Evolutionary conservation across 2,797 vertebrate species (phyloP).

Genomic region (Epinephelus malabaricus): DNA sequence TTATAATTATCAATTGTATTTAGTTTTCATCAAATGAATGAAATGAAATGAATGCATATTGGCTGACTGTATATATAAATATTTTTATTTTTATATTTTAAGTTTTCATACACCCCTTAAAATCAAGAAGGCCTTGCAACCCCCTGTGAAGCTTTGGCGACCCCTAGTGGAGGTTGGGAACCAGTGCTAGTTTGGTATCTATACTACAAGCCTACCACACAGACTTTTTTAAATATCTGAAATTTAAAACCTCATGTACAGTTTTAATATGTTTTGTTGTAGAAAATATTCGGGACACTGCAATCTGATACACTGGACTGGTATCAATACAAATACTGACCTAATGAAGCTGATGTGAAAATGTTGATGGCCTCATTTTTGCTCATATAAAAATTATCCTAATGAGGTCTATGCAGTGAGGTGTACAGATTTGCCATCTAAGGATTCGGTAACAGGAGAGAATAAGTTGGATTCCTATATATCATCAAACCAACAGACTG

Average conservation of each 20-base stretch:
- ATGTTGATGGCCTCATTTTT: not conserved
- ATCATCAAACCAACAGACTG: not conserved
- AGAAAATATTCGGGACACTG: not conserved
- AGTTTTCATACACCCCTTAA: too few relatives aligned
- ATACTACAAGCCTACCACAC: not conserved
- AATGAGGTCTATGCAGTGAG: not conserved
- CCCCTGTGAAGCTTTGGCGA: not conserved
- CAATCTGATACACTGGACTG: not conserved
- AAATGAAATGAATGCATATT: too few relatives aligned
- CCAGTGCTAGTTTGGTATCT: not conserved
- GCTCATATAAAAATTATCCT: not conserved
- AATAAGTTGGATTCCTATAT: not conserved
- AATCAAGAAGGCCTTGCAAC: too few relatives aligned
- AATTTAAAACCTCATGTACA: not conserved
- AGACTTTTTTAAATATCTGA: not conserved
- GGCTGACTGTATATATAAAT: too few relatives aligned
- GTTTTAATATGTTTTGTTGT: not conserved
- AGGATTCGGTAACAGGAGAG: not conserved
- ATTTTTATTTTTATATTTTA: too few relatives aligned
- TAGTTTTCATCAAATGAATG: too few relatives aligned
- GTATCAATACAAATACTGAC: not conserved
- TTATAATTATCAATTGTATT: too few relatives aligned
- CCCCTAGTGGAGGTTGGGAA: too few relatives aligned
- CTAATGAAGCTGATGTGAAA: not conserved
- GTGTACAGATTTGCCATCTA: not conserved